A percentile compares a stretch with the other conserved stretches of the same genome.
Conservation (phyloP, 2,113 vertebrate species). For the Stercorarius parasiticus region DNA sequence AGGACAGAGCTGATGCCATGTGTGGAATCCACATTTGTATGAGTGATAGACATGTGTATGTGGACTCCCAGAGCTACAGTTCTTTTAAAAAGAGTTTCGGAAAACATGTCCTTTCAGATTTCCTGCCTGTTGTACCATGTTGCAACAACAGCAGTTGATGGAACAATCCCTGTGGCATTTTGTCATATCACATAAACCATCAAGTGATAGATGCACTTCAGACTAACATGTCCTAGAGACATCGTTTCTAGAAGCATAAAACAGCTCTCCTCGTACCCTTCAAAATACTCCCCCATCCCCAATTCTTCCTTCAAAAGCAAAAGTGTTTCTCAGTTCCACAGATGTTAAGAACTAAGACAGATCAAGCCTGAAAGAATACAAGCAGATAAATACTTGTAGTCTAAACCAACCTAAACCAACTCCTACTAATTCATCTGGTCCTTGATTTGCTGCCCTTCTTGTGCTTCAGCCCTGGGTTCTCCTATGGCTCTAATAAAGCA, state of each 20-base stretch:
- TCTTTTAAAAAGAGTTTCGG: not conserved
- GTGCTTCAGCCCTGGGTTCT: not conserved
- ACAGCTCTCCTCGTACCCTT: not conserved
- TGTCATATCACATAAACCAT: slow-evolving; percentile 54
- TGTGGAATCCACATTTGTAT: not conserved
- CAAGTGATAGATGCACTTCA: slow-evolving; percentile 26
- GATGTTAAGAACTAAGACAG: not conserved
- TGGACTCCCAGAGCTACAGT: not conserved
- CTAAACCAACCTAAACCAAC: not conserved
- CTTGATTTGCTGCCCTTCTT: not conserved
- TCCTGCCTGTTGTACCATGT: not conserved
- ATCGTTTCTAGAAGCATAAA: not conserved
- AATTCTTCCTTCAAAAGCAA: not conserved
- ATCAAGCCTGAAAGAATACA: not conserved
- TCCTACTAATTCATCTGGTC: not conserved
- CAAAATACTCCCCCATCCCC: not conserved
- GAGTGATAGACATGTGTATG: not conserved
- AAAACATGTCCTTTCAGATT: slow-evolving; percentile 9
- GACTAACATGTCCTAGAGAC: slow-evolving; percentile 14
- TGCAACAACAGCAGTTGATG: slow-evolving; percentile 18
- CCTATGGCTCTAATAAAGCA: not conserved
- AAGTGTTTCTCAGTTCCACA: not conserved
- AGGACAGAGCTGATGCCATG: not conserved
- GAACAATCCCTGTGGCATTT: slow-evolving; percentile 13
- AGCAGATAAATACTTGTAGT: not conserved